Evolutionary conservation across 2,888 invertebrate species (phyloP), one percentile per base, ranked within the genome.

Genomic region (Andrena bicolor): DNA sequence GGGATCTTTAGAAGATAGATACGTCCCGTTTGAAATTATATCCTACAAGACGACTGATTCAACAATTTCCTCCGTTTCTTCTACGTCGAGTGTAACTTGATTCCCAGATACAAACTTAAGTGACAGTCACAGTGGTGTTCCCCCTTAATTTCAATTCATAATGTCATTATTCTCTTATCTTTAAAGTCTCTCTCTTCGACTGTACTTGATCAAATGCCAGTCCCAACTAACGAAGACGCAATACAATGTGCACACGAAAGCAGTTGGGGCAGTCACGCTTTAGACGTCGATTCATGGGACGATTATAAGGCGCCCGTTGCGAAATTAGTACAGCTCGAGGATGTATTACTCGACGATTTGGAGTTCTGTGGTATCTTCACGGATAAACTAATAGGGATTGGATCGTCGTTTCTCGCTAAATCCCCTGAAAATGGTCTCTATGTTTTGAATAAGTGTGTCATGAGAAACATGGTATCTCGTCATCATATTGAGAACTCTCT

Each of bases 361-460:
- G 93, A 95, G 60, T 89, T 91, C 1, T 90, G 89, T 0, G 95
- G 95, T 0, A 91, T 95, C 13, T 93, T 96, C 16, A 95, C 95
- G 0, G 94, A 95, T 79, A 95, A 95, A 77, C 92, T 95, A 89
- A 94, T 96, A 79, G 94, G 95, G 20, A 92, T 94, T 6, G 94
- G 95, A 83, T 94, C 95, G 20, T 94, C 94, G 5, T 95, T 95
- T 89, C 92, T 96, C 53, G 95, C 94, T 78, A 94, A 94, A 60
- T 94, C 94, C 0, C 96, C 96, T 0, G 95, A 95, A 82, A 93
- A 95, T 32, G 94, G 94, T 63, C 95, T 95, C 88, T 95, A 93
- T 75, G 95, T 95, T 69, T 94, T 95, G 79, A 95, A 95, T 74
- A 96, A 96, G 94, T 94, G 95, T 83, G 91, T 95, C 87, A 90